Evolutionary conservation across 2,888 invertebrate species (phyloP).

Genomic region (Dexiosoma caninum): DNA sequence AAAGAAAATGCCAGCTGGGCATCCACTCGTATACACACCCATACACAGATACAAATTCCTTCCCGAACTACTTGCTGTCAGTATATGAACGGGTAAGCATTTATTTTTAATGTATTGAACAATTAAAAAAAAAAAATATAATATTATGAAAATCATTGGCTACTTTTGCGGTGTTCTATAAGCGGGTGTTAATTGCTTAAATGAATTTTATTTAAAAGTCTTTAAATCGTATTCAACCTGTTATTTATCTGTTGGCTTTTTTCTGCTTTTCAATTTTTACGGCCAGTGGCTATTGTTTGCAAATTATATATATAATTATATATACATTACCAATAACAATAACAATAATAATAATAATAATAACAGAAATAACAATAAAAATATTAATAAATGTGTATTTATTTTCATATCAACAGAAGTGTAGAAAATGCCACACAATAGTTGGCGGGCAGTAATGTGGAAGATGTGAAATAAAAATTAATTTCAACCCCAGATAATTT

Average conservation of each 20-base stretch:
- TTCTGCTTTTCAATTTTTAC: not conserved
- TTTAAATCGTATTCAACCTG: constrained; percentile 52
- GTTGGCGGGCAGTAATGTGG: constrained; percentile 25
- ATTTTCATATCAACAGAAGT: not conserved
- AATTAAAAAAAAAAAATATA: not conserved
- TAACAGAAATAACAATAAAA: not conserved
- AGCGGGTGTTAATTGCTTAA: constrained; percentile 61
- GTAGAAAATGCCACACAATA: not conserved
- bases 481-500: constrained; percentile 36
- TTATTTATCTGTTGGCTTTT: constrained; percentile 15
- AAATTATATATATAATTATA: constrained; percentile 34
- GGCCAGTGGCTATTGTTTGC: constrained; percentile 20
- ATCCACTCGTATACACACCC: not conserved
- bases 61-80: no score
- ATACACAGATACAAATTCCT: no score
- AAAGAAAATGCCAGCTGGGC: no score
- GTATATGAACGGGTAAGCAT: no score
- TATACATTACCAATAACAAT: constrained; percentile 34
- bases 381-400: not conserved
- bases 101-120: not conserved
- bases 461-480: constrained; percentile 30
- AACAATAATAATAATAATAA: constrained; percentile 10
- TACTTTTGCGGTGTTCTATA: constrained; percentile 49
- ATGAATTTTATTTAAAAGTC: constrained; percentile 60
- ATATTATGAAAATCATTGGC: constrained; percentile 27